phyloP scores from a whole-genome alignment of 1,140 invertebrate species.

The Pseudomyrmex dendroicus region DNA sequence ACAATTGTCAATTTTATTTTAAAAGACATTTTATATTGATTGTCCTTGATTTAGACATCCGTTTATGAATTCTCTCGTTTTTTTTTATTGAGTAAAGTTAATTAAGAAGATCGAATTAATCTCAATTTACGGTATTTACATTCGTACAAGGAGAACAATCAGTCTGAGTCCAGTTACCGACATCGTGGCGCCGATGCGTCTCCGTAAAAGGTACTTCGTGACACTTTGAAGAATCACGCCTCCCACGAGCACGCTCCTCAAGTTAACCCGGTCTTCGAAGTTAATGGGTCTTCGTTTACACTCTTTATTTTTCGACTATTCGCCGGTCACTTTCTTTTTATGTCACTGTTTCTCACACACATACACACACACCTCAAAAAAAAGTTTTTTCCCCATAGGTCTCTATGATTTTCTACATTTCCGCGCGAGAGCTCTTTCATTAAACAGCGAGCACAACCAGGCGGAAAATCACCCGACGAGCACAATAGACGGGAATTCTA shows the following conservation, averaged over 20 bases:
- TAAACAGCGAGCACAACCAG: conserved; percentile 45
- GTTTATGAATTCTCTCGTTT: not conserved
- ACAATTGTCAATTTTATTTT: too few species aligned
- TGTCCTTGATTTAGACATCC: too few species aligned
- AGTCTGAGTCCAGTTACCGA: conserved; percentile 29
- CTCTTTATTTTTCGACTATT: conserved; percentile 34
- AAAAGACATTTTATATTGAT: too few species aligned
- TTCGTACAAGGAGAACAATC: conserved; percentile 26
- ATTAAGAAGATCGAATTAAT: conserved; percentile 31
- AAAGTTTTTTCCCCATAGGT: conserved; percentile 12
- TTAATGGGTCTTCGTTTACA: conserved; percentile 47
- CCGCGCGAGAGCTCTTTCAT: conserved; percentile 47
- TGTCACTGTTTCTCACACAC: too few species aligned
- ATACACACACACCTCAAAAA: not conserved
- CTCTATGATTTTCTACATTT: conserved; percentile 57
- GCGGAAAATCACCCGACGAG: conserved; percentile 41
- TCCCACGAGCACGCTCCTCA: conserved; percentile 35
- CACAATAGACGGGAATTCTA: conserved; percentile 48
- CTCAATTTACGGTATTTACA: conserved; percentile 27
- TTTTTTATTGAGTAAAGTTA: not conserved
- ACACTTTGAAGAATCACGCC: conserved; percentile 54
- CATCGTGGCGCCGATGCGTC: conserved; percentile 44
- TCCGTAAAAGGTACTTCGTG: conserved; percentile 41
- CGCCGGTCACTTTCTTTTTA: conserved; percentile 8
- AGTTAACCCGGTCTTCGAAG: conserved; percentile 43